Evolutionary conservation across 2,113 vertebrate genomes (phyloP), one percentile per base, ranked within the genome.

Genomic region (Thunnus maccoyii): DNA sequence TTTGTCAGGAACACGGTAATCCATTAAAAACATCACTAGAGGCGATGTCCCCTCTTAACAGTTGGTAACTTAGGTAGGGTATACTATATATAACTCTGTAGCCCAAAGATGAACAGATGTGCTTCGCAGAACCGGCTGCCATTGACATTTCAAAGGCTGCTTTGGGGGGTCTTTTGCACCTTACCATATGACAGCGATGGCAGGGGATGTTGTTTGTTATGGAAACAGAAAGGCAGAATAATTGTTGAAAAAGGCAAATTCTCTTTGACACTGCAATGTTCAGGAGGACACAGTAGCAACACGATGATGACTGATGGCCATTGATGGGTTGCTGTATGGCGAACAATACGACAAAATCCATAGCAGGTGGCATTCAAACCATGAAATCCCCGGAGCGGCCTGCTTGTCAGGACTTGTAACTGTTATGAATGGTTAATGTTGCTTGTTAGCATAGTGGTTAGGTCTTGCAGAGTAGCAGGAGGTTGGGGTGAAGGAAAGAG

Each of bases 61-160:
- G 91, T 94, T 92, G 93, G 93, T 92, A 92, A 91, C 92, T 92
- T 92, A 87, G 93, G 87, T 88, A 84, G 86, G 91, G 71, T 91
- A 76, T 71, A 83, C 92, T 94, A 93, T 94, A 94, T 94, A 87
- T 93, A 94, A 91, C 87, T 86, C 80, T 48, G 63, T 25, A 72
- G 89, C 92, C 87, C 81, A 92, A 89, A 93, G 92, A 92, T 82
- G 89, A 93, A 91, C 93, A 94, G 93, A 93, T 94, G 93, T 93
- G 90, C 89, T 85, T 88, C 20, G 58, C 77, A 84, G 77, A 84
- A 90, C 80, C 67, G 88, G 80, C 91, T 90, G 89, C 86, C 92
- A 87, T 81, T 93, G 93, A 94, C 91, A 91, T 93, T 94, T 93
- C 83, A 86, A 86, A 84, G 80, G 88, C 91, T 88, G 91, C 92